Conservation (phyloP, 2,113 vertebrate genomes). For the Mellivora capensis region DNA sequence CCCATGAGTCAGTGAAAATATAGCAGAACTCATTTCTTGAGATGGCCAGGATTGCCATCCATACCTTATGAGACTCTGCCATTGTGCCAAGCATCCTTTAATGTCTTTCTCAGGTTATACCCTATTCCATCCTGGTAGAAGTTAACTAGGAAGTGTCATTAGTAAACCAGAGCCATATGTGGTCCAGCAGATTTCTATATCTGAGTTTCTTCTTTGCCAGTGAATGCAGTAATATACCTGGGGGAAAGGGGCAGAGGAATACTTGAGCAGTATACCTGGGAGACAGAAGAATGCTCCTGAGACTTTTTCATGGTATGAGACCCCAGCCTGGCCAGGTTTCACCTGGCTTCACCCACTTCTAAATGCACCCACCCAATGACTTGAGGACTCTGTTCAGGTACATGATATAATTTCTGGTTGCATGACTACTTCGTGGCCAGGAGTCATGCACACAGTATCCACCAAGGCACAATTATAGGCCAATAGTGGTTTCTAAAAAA, state of each 20-base stretch:
- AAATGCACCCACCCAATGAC: not conserved
- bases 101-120: not conserved
- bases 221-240: not conserved
- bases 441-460: not conserved
- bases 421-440: not conserved
- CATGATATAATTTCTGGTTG: not conserved
- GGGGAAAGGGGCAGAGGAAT: not conserved
- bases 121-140: not conserved
- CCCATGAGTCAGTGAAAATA: not conserved
- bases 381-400: not conserved
- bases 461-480: not conserved
- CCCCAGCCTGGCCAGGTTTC: not conserved
- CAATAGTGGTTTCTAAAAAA: not conserved
- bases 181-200: not conserved
- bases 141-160: not conserved
- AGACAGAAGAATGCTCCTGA: not conserved
- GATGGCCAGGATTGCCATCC: not conserved
- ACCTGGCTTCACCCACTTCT: not conserved
- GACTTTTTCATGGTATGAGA: not conserved
- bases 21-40: not conserved
- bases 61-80: not conserved
- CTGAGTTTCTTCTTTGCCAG: not conserved
- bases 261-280: not conserved
- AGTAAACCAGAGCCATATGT: not conserved
- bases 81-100: not conserved